A percentile compares a stretch with the other conserved stretches of the same genome.
These are phyloP conservation scores for Pseudomyrmex pallidus DNA, from an alignment of 1,140 invertebrate genomes.

Conservation along the genomic window DNA sequence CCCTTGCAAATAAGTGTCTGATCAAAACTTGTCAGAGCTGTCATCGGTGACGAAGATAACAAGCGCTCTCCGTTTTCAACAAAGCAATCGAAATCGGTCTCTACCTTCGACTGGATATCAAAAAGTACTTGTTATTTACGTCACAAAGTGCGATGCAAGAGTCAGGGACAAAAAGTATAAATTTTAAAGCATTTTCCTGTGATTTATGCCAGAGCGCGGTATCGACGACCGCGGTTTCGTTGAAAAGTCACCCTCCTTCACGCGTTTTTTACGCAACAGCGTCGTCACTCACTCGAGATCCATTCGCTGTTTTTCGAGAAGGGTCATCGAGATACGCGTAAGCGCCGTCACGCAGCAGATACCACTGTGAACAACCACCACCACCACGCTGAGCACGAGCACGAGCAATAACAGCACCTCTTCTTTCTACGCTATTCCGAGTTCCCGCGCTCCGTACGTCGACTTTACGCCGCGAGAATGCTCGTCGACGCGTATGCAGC, in stretches of 20 bases:
- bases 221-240: no score
- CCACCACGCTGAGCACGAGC: constrained; percentile 1
- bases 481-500: background rate
- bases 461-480: background rate
- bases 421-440: background rate
- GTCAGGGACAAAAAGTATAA: background rate
- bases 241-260: background rate
- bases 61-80: background rate
- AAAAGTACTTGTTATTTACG: background rate
- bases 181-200: no score
- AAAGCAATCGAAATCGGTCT: background rate
- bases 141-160: background rate
- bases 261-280: background rate
- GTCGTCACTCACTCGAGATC: constrained; percentile 15
- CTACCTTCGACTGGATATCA: background rate
- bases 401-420: background rate
- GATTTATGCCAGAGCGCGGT: no score
- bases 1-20: no score
- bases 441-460: background rate
- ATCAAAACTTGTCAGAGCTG: background rate
- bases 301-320: background rate
- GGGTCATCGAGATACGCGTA: background rate
- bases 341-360: background rate
- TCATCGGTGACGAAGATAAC: background rate
- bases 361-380: background rate